Evolutionary conservation across 2,113 vertebrate genomes (phyloP).

Genomic region (Grammomys surdaster): DNA sequence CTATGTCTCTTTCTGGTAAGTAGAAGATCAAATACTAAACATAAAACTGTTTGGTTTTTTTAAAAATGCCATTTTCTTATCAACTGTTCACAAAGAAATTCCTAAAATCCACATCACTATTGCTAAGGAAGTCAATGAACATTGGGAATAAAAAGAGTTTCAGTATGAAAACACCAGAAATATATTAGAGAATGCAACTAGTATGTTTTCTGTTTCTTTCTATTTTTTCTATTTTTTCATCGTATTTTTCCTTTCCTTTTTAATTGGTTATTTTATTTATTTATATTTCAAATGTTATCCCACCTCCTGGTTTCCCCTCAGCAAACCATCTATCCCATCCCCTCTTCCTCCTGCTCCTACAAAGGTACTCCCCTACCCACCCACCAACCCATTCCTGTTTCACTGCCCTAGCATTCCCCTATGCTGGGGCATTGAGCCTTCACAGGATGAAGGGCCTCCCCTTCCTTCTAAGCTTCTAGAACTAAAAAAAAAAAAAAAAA

Average conservation of each 20-base stretch:
- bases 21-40: background rate
- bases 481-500: background rate
- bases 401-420: too few species aligned
- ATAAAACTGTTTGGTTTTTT: background rate
- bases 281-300: too few species aligned
- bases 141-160: background rate
- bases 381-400: too few species aligned
- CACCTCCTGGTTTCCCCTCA: too few species aligned
- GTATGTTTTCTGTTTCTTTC: background rate
- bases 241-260: too few species aligned
- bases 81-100: background rate
- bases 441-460: too few species aligned
- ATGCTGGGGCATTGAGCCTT: too few species aligned
- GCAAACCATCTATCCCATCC: too few species aligned
- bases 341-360: too few species aligned
- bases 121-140: background rate
- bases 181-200: background rate
- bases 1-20: background rate
- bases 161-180: background rate
- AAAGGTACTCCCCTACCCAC: too few species aligned
- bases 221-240: too few species aligned
- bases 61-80: background rate
- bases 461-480: background rate
- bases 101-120: background rate
- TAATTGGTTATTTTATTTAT: too few species aligned